Conservation (phyloP, 2,888 invertebrate genomes). For the Ethmia dodecea region DNA sequence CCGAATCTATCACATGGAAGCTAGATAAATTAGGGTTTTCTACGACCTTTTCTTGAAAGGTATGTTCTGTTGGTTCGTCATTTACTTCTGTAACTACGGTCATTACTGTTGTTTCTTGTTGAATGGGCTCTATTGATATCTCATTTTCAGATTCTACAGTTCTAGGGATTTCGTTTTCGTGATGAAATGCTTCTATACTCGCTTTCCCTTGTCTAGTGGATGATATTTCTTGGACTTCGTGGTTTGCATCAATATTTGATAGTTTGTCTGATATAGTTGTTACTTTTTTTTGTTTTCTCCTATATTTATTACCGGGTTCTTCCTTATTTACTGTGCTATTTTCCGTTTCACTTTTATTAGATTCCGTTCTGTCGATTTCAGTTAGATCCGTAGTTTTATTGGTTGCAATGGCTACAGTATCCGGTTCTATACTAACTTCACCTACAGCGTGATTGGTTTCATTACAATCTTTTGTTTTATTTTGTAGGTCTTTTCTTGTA, state of each 20-base stretch:
- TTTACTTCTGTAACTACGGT: background rate
- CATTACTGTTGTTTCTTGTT: too few relatives aligned
- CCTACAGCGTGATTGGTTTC: too few relatives aligned
- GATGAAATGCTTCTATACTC: too few relatives aligned
- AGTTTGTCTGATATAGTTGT: too few relatives aligned
- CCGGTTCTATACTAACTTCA: too few relatives aligned
- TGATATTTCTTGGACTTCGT: too few relatives aligned
- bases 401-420: background rate
- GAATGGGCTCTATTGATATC: too few relatives aligned
- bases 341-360: background rate
- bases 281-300: too few relatives aligned
- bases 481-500: constrained; percentile 3
- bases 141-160: background rate
- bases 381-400: background rate
- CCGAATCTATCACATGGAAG: constrained; percentile 63
- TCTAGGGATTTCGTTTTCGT: background rate
- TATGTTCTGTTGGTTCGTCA: background rate
- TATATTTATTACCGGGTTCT: background rate
- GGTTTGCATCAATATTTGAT: too few relatives aligned
- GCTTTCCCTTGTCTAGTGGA: background rate
- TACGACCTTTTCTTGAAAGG: constrained; percentile 10
- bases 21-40: constrained; percentile 43
- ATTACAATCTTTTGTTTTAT: background rate
- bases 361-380: too few relatives aligned
- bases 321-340: background rate